These are phyloP conservation scores for Drosophila ironensis DNA, from an alignment of 1,140 invertebrate genomes.

Conservation along the genomic window DNA sequence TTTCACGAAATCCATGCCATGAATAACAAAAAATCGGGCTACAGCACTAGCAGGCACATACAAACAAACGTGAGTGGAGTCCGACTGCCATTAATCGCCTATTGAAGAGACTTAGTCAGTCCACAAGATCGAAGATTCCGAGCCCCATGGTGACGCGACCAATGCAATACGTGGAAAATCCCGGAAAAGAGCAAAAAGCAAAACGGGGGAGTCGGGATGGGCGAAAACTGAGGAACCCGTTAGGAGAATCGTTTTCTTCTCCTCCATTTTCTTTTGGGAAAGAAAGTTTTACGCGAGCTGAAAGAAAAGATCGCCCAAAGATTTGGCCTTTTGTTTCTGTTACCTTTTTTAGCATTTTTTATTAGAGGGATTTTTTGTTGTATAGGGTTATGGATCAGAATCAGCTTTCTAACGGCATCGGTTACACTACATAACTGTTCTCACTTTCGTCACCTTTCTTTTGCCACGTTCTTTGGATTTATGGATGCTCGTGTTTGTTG, in stretches of 20 bases:
- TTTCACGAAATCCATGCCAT: constrained; percentile 57
- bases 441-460: constrained; percentile 68
- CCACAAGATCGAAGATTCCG: constrained; percentile 14
- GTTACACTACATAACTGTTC: constrained; percentile 81
- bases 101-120: constrained; percentile 14
- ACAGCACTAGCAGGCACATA: constrained; percentile 3
- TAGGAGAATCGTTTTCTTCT: constrained; percentile 48
- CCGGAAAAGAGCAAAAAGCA: background rate
- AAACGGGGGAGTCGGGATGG: background rate
- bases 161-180: constrained; percentile 33
- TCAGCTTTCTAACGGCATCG: constrained; percentile 77
- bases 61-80: constrained; percentile 55
- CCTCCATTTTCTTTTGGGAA: constrained; percentile 34
- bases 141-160: constrained; percentile 63
- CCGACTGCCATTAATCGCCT: constrained; percentile 64
- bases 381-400: constrained; percentile 31
- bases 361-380: constrained; percentile 7
- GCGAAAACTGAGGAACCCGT: background rate
- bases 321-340: constrained; percentile 26
- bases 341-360: constrained; percentile 16
- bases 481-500: constrained; percentile 34
- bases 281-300: constrained; percentile 50
- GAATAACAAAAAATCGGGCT: constrained; percentile 30
- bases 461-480: constrained; percentile 56
- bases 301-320: constrained; percentile 26